Percentiles rank a stretch among this genome's conserved stretches.
Evolutionary conservation across 2,113 vertebrate genomes (phyloP).

Genomic region (Oreochromis niloticus): DNA sequence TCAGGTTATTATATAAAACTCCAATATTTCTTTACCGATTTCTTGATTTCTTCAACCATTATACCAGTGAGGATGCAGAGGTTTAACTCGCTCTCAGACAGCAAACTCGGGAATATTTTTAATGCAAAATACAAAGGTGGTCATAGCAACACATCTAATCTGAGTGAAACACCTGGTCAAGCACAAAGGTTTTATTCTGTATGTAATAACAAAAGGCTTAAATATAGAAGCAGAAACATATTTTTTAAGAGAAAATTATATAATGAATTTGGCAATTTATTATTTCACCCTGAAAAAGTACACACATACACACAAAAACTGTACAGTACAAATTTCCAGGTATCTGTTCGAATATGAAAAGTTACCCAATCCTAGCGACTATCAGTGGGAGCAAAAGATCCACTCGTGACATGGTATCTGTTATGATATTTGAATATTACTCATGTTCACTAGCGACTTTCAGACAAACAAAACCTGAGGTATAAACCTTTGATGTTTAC

Average conservation of each 20-base stretch:
- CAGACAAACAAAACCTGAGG: not conserved
- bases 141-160: not conserved
- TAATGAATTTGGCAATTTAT: not conserved
- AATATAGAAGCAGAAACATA: not conserved
- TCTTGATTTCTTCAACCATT: no score
- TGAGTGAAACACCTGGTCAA: not conserved
- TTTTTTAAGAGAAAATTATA: not conserved
- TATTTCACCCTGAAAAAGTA: not conserved
- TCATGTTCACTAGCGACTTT: not conserved
- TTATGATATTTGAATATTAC: not conserved
- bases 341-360: not conserved
- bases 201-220: not conserved
- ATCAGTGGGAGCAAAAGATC: accelerated
- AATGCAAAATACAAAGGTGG: not conserved
- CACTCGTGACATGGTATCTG: not conserved
- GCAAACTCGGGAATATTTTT: not conserved
- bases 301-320: not conserved
- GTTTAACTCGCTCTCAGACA: not conserved
- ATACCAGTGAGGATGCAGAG: no score
- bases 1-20: no score
- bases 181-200: not conserved
- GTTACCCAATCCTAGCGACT: not conserved
- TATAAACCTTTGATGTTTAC: not conserved
- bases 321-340: not conserved
- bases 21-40: no score